Conservation (phyloP, 1,140 invertebrate genomes). For the Lasaia peninsularis region DNA sequence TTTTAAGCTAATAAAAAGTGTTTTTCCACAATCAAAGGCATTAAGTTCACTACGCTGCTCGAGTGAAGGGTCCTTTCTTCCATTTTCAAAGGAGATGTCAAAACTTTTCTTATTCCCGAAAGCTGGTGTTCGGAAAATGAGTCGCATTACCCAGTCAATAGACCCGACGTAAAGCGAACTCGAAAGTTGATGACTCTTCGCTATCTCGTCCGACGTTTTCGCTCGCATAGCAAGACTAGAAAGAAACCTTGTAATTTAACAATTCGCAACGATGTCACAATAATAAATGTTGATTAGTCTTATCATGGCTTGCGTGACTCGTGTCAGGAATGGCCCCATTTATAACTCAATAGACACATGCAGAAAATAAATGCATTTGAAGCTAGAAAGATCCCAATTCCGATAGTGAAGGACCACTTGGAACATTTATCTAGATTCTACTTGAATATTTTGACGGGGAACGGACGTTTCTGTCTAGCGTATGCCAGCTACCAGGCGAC, state of each 20-base stretch:
- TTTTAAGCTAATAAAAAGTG: conserved; percentile 59
- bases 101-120: conserved; percentile 67
- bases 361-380: conserved; percentile 21
- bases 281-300: conserved; percentile 34
- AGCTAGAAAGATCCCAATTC: conserved; percentile 17
- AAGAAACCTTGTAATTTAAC: conserved; percentile 27
- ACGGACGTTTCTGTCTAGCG: conserved; percentile 37
- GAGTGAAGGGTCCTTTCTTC: conserved; percentile 59
- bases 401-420: conserved; percentile 22
- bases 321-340: conserved; percentile 26
- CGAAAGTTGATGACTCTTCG: conserved; percentile 30
- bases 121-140: conserved; percentile 63
- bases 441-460: conserved; percentile 41
- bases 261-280: conserved; percentile 33
- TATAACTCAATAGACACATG: conserved; percentile 17
- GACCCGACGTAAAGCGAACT: conserved; percentile 46
- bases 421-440: conserved; percentile 30
- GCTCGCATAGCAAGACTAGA: conserved; percentile 34
- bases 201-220: conserved; percentile 38
- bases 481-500: conserved; percentile 36
- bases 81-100: conserved; percentile 51
- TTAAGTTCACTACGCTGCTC: conserved; percentile 51
- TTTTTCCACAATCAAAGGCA: conserved; percentile 60
- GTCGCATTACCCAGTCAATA: conserved; percentile 66
- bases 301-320: conserved; percentile 31